Percentiles rank a stretch among this genome's conserved stretches.
These are phyloP conservation scores for Pteria penguin DNA, from an alignment of 2,888 invertebrate genomes.

Conservation along the genomic window DNA sequence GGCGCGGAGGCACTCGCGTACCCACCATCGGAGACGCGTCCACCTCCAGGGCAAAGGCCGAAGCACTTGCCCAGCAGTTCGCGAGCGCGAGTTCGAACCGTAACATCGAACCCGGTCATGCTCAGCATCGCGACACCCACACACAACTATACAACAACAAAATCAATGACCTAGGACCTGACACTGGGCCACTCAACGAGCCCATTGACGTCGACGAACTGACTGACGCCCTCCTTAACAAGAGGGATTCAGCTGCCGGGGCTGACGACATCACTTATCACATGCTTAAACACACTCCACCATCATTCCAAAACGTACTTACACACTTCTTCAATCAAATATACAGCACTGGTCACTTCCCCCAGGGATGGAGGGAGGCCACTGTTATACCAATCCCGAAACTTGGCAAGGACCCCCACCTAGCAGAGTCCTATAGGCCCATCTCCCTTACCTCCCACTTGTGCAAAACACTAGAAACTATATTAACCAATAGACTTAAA, in stretches of 20 bases:
- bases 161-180: background rate
- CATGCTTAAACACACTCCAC: background rate
- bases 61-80: background rate
- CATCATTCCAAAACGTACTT: background rate
- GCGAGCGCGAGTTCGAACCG: background rate
- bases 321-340: background rate
- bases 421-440: background rate
- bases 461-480: background rate
- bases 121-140: background rate
- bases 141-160: background rate
- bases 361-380: background rate
- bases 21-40: background rate
- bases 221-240: too few species aligned
- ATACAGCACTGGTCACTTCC: background rate
- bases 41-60: background rate
- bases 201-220: background rate
- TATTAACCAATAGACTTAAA: background rate
- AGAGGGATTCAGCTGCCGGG: too few species aligned
- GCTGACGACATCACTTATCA: background rate
- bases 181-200: background rate
- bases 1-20: background rate
- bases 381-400: background rate
- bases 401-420: background rate
- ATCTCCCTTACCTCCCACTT: background rate
- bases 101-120: background rate